Conservation (phyloP, 1,140 invertebrate genomes). For the Conopomorpha cramerella region DNA sequence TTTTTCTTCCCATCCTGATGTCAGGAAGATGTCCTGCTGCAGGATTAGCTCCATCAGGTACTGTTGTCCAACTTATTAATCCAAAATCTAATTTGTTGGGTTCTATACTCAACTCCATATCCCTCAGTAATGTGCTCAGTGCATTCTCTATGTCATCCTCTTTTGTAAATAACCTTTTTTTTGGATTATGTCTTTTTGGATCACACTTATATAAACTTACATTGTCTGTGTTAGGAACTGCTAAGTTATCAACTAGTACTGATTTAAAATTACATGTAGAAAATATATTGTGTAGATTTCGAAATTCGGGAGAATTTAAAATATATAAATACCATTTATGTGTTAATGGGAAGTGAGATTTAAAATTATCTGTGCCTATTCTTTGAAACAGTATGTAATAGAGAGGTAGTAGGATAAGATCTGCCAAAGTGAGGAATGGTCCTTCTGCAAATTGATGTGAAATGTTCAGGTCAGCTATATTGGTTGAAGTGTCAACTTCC, state of each 20-base stretch:
- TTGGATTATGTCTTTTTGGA: conserved; percentile 74
- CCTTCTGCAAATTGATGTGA: conserved; percentile 84
- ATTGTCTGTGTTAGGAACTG: conserved; percentile 43
- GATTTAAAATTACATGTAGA: no score
- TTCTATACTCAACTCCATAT: conserved; percentile 39
- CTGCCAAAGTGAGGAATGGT: conserved; percentile 79
- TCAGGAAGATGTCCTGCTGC: conserved; percentile 77
- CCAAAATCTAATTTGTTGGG: conserved; percentile 19
- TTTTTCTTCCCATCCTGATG: conserved; percentile 76
- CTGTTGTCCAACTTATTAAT: conserved; percentile 59
- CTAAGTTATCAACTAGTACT: conserved; percentile 19
- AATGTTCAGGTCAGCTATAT: conserved; percentile 61
- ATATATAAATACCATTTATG: conserved; percentile 69
- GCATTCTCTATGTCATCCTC: conserved; percentile 75
- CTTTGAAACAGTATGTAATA: conserved; percentile 68
- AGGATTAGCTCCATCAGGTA: conserved; percentile 77
- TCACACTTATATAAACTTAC: conserved; percentile 81
- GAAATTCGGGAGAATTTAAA: conserved; percentile 27
- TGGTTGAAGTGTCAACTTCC: conserved; percentile 34
- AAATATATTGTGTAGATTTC: no score
- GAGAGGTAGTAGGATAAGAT: conserved; percentile 79
- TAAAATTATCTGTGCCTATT: conserved; percentile 45
- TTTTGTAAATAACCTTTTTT: conserved; percentile 73
- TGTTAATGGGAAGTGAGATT: conserved; percentile 66
- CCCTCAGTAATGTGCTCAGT: conserved; percentile 38